Percentiles rank a stretch among this genome's conserved stretches.
phyloP scores from a whole-genome alignment of 1,140 invertebrate species.

The Nasonia giraulti region DNA sequence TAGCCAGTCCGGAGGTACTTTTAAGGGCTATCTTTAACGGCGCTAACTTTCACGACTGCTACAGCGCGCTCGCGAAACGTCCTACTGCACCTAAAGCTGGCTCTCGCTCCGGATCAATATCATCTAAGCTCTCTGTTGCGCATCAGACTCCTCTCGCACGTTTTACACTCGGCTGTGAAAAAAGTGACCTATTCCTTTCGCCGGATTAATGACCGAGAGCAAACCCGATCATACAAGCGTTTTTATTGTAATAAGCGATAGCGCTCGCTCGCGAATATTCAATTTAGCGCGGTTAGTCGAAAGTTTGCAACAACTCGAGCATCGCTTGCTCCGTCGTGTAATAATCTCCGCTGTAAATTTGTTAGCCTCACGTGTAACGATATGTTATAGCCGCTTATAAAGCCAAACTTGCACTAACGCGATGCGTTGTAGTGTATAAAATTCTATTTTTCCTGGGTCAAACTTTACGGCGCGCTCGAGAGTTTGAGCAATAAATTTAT shows the following conservation, averaged over 20 bases:
- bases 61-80: background rate
- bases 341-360: background rate
- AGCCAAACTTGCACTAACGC: too few relatives aligned
- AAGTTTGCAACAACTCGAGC: too few relatives aligned
- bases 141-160: background rate
- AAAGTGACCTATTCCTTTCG: background rate
- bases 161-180: background rate
- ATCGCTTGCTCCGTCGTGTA: too few relatives aligned
- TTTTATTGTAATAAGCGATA: background rate
- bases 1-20: background rate
- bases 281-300: background rate
- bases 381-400: too few relatives aligned
- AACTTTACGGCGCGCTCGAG: too few relatives aligned
- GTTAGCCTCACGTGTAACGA: too few relatives aligned
- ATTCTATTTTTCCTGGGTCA: too few relatives aligned
- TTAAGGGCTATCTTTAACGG: constrained; percentile 1
- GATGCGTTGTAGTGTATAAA: too few relatives aligned
- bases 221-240: too few relatives aligned
- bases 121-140: background rate
- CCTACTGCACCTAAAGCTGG: background rate
- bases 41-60: background rate
- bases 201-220: too few relatives aligned
- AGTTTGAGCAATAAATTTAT: too few relatives aligned
- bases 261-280: background rate
- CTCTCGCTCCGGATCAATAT: constrained; percentile 9